Evolutionary conservation across 2,113 vertebrate species (phyloP).

Genomic region (Hucho hucho): DNA sequence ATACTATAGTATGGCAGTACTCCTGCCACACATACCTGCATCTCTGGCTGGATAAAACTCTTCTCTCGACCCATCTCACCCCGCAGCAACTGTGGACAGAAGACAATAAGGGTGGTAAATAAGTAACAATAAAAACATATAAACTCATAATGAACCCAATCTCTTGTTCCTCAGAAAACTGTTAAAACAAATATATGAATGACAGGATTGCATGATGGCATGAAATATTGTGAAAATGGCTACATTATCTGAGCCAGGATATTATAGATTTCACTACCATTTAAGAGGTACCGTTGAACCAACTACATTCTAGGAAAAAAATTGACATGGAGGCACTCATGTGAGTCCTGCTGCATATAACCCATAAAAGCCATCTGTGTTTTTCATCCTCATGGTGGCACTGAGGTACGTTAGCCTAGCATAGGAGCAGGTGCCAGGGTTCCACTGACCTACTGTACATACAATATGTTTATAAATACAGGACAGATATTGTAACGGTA

Average conservation of each 20-base stretch:
- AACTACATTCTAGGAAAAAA: not conserved
- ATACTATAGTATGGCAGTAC: not conserved
- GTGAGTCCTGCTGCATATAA: not conserved
- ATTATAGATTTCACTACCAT: not conserved
- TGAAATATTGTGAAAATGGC: no score
- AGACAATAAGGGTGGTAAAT: not conserved
- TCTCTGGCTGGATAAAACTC: conserved; percentile 48
- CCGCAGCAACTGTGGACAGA: conserved; percentile 39
- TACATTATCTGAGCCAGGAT: not conserved
- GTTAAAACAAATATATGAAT: not conserved
- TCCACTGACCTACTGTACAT: conserved; percentile 37
- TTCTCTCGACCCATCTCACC: conserved; percentile 43
- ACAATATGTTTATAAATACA: conserved; percentile 42
- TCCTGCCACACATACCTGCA: conserved; percentile 48
- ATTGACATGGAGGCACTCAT: not conserved
- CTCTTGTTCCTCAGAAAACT: no score
- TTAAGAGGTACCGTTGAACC: no score
- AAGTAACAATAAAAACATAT: not conserved
- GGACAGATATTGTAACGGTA: conserved; percentile 19
- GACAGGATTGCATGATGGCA: no score
- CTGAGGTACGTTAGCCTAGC: not conserved
- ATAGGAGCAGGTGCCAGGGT: conserved; percentile 7
- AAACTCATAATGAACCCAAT: no score
- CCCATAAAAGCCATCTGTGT: not conserved
- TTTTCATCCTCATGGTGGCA: not conserved